phyloP scores from a whole-genome alignment of 92 coral and sea anemone genomes.

The Zoanthus sociatus region DNA sequence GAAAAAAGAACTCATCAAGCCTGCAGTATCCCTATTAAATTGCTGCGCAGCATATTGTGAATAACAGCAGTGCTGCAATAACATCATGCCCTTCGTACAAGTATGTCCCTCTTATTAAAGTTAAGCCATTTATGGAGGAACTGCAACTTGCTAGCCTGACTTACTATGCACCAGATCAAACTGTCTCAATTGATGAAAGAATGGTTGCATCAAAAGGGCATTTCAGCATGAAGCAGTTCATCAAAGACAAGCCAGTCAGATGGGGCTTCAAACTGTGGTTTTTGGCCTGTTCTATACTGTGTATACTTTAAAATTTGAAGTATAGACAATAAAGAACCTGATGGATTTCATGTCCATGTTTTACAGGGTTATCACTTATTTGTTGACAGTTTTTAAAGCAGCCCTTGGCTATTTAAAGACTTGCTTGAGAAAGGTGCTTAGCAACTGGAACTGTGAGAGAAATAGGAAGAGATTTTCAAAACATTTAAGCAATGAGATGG shows the following conservation, averaged over 20 bases:
- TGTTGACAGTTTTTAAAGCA: conserved; percentile 5
- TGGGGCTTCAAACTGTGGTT: conserved; percentile 62
- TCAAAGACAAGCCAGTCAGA: conserved; percentile 48
- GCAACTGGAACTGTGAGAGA: conserved; percentile 22
- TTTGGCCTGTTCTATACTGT: conserved; percentile 53
- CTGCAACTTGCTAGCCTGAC: conserved; percentile 16
- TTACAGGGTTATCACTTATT: conserved; percentile 9
- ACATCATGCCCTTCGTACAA: no score
- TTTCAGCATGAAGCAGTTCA: conserved; percentile 44
- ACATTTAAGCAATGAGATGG: not conserved
- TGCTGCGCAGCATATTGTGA: no score
- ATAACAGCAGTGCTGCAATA: no score
- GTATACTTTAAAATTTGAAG: conserved; percentile 41
- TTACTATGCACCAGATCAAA: conserved; percentile 13
- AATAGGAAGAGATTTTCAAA: conserved; percentile 5
- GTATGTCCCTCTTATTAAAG: conserved; percentile 56
- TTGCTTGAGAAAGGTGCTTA: not conserved
- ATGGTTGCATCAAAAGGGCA: conserved; percentile 26
- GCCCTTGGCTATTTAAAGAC: conserved; percentile 1
- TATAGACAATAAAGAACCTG: conserved; percentile 51
- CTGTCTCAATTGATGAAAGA: conserved; percentile 4
- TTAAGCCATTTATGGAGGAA: conserved; percentile 18
- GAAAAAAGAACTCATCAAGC: no score
- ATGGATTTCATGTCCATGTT: conserved; percentile 4
- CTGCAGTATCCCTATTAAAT: no score